A percentile compares a stretch with the other conserved stretches of the same genome.
Evolutionary conservation across 1,140 invertebrate species (phyloP).

Genomic region (Belonocnema kinseyi): DNA sequence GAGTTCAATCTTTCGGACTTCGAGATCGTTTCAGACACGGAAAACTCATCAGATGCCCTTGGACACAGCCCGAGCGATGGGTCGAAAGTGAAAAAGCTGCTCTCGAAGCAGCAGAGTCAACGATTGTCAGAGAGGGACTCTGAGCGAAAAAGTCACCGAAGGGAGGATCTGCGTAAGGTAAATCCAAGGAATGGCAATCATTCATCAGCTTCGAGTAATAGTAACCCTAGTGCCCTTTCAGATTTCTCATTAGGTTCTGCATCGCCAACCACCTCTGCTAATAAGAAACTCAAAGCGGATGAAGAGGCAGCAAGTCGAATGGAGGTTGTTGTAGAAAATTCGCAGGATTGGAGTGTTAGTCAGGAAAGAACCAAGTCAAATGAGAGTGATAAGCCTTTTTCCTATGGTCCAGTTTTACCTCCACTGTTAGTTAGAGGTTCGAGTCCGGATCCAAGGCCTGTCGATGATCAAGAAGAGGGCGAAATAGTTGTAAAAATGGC

Average conservation of each 20-base stretch:
- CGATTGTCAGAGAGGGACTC: not conserved
- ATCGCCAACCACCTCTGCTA: constrained; percentile 24
- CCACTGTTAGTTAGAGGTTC: constrained; percentile 39
- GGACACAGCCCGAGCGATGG: not conserved
- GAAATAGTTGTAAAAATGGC: not conserved
- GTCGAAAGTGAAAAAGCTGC: not conserved
- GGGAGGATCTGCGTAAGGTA: constrained; percentile 56
- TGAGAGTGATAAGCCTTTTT: not conserved
- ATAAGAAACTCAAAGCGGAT: not conserved
- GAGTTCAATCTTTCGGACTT: constrained; percentile 64
- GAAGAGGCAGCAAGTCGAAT: constrained; percentile 17
- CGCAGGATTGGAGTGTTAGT: not conserved
- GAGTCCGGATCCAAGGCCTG: not conserved
- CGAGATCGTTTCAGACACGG: constrained; percentile 61
- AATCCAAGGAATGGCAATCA: constrained; percentile 51
- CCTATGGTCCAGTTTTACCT: constrained; percentile 60
- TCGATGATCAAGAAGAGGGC: not conserved
- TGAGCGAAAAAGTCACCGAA: constrained; percentile 40
- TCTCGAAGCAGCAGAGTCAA: not conserved
- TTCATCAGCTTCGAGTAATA: constrained; percentile 52
- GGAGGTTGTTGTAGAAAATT: not conserved
- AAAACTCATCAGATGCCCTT: constrained; percentile 50
- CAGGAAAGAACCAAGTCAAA: not conserved
- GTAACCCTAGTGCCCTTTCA: constrained; percentile 63
- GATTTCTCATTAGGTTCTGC: constrained; percentile 50